Evolutionary conservation across 1,140 invertebrate genomes (phyloP), one percentile per base, ranked within the genome.

Genomic region (Gryon sp.): DNA sequence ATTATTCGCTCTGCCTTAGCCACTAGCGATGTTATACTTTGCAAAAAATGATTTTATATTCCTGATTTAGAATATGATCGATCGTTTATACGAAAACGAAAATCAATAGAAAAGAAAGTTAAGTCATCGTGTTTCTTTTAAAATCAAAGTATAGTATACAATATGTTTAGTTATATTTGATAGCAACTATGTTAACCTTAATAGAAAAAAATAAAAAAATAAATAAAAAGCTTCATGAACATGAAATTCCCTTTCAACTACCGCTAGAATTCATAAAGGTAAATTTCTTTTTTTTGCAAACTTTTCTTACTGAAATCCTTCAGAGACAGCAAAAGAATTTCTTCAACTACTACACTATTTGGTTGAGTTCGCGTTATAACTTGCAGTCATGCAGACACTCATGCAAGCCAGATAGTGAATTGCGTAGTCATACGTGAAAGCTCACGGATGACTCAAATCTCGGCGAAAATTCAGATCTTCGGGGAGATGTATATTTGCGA

Each of bases 391-490:
- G 60, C 75, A 69, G 62, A 69, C 65, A 74, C 69, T 74, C 65
- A 16, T 20, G 63, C 59, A 26, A 78, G 69, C 62, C 43, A 52
- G 82, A 87, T 84, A 84, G 84, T 80, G 79, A 86, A 86, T 86
- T 85, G 84, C 82, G 80, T 85, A 87, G 84, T 87, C 85, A 84
- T 78, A 85, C 83, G 81, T 83, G 80, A 85, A 84, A 77, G 70
- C 65, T 77, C 55, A 81, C 73, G 53, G 59, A 70, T 69, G 70
- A 74, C 50, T 69, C 68, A 62, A 73, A 74, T 69, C 63, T 45
- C 52, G 41, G 41, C 63, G 76, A 78, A 84, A 86, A 85, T 86
- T 83, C 83, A 78, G 78, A 83, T 83, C 81, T 74, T 73, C 46
- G 30, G 73, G 70, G 79, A 79, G 60, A 77, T 36, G 62, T 74